A percentile compares a stretch with the other conserved stretches of the same genome.
phyloP scores from a whole-genome alignment of 2,113 vertebrate species.

The Tetrax tetrax region DNA sequence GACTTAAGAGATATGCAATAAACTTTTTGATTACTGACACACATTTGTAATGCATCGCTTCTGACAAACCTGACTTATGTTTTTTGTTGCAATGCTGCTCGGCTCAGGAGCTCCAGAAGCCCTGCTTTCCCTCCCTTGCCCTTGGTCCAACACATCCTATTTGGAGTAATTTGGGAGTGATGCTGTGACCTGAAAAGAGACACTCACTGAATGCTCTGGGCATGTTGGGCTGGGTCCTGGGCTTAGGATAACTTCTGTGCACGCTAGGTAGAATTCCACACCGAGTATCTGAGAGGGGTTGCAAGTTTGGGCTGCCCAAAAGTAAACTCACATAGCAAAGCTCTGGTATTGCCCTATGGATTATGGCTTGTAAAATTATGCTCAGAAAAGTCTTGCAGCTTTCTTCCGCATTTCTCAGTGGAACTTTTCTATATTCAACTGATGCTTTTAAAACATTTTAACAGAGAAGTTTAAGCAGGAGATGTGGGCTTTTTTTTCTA shows the following conservation, averaged over 20 bases:
- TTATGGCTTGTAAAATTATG: not conserved
- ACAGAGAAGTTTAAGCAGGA: not conserved
- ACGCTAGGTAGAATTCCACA: not conserved
- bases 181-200: not conserved
- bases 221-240: not conserved
- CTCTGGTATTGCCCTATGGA: not conserved
- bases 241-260: not conserved
- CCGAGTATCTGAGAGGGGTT: not conserved
- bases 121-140: not conserved
- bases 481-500: rapidly evolving
- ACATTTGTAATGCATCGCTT: not conserved
- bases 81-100: not conserved
- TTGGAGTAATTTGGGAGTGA: not conserved
- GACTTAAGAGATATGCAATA: not conserved
- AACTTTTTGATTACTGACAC: not conserved
- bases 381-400: not conserved
- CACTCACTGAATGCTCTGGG: not conserved
- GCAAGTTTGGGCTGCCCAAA: not conserved
- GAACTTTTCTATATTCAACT: not conserved
- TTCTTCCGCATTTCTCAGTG: not conserved
- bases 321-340: not conserved
- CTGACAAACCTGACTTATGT: not conserved
- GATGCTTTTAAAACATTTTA: not conserved
- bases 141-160: too few species aligned
- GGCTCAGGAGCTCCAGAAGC: not conserved